Evolutionary conservation across 2,888 invertebrate species (phyloP).

Genomic region (Adela reaumurella): DNA sequence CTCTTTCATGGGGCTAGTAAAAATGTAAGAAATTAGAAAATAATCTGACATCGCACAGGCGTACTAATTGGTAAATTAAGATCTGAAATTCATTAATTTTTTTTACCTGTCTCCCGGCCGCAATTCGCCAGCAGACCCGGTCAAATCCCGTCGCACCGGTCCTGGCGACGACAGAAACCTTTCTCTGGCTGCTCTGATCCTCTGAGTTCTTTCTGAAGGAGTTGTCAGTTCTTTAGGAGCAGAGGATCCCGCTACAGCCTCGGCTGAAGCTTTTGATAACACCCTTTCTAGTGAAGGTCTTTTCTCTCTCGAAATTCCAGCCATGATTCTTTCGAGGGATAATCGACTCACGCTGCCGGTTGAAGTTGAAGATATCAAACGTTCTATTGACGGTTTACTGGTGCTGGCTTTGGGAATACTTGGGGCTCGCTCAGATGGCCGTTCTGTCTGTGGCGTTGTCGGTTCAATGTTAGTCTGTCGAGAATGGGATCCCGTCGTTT

Average conservation of each 20-base stretch:
- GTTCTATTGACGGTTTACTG: background rate
- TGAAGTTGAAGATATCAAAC: slow-evolving; percentile 1
- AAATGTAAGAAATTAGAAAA: no score
- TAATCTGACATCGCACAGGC: no score
- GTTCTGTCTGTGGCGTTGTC: slow-evolving; percentile 9
- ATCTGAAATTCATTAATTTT: no score
- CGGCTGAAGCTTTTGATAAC: slow-evolving; percentile 21
- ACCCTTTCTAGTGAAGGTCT: slow-evolving; percentile 30
- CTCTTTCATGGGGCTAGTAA: no score
- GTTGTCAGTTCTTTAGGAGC: slow-evolving; percentile 26
- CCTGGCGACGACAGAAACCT: slow-evolving; percentile 60
- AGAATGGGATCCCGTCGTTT: slow-evolving; percentile 4
- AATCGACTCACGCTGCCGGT: background rate
- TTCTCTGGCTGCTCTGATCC: slow-evolving; percentile 67
- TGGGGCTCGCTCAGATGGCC: background rate
- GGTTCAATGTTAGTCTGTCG: slow-evolving; percentile 6
- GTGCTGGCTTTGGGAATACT: background rate
- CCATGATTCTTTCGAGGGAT: background rate
- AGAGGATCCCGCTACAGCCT: slow-evolving; percentile 19
- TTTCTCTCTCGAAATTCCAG: slow-evolving; percentile 15
- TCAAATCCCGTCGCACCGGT: slow-evolving; percentile 35
- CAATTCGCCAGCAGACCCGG: slow-evolving; percentile 41
- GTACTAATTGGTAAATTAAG: no score
- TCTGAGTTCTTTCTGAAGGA: slow-evolving; percentile 52
- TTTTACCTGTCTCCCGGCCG: slow-evolving; percentile 38